phyloP scores from a whole-genome alignment of 1,140 invertebrate genomes.

The Asbolus verrucosus region DNA sequence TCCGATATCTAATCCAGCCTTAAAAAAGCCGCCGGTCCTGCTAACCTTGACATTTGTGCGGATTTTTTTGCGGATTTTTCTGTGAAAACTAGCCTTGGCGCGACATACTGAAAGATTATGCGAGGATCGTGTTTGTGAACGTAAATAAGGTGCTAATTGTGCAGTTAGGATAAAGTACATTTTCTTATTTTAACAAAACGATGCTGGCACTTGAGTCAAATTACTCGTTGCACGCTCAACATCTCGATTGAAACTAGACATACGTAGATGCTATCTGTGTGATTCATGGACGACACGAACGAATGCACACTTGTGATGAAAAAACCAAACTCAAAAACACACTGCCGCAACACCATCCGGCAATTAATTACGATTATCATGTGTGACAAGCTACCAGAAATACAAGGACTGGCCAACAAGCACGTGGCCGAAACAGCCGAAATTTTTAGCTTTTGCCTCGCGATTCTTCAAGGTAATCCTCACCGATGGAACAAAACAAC shows the following conservation, averaged over 20 bases:
- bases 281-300: constrained; percentile 47
- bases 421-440: background rate
- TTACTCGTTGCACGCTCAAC: constrained; percentile 43
- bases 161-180: constrained; percentile 25
- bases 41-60: constrained; percentile 27
- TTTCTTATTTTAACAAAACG: constrained; percentile 36
- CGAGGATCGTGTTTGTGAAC: background rate
- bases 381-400: constrained; percentile 13
- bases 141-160: constrained; percentile 32
- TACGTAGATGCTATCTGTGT: constrained; percentile 44
- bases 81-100: constrained; percentile 28
- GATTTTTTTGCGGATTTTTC: constrained; percentile 16
- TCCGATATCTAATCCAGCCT: constrained; percentile 29
- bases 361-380: constrained; percentile 16
- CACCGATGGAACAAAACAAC: constrained; percentile 17
- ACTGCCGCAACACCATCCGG: constrained; percentile 23
- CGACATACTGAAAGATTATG: background rate
- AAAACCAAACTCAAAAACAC: constrained; percentile 41
- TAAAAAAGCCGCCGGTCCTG: constrained; percentile 19
- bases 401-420: too few species aligned
- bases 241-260: constrained; percentile 49
- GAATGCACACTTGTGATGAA: constrained; percentile 41
- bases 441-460: too few species aligned
- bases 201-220: constrained; percentile 48
- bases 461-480: constrained; percentile 10